Percentiles rank a stretch among this genome's conserved stretches.
These are phyloP conservation scores for Solea senegalensis DNA, from an alignment of 2,113 vertebrate genomes.

Conservation along the genomic window DNA sequence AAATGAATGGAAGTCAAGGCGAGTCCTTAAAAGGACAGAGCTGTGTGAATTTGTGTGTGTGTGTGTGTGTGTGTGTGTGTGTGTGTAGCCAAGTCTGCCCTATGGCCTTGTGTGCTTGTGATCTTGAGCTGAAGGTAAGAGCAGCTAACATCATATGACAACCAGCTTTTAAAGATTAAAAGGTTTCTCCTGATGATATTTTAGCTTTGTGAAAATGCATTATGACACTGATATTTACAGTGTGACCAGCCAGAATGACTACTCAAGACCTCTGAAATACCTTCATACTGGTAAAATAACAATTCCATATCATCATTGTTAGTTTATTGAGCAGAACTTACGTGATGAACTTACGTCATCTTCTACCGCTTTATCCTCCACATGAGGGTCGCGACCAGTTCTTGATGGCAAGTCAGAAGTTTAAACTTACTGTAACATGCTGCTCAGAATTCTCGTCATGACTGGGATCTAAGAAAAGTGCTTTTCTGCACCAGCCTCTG, in stretches of 20 bases:
- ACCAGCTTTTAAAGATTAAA: slow-evolving; percentile 3
- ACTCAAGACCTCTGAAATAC: not conserved
- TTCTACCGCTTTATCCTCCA: too few relatives aligned
- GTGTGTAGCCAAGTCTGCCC: not conserved
- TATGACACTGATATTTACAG: not conserved
- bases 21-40: too few relatives aligned
- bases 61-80: not conserved
- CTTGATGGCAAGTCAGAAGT: too few relatives aligned
- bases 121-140: not conserved
- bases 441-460: too few relatives aligned
- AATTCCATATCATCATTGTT: not conserved
- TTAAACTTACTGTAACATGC: too few relatives aligned
- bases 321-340: too few relatives aligned
- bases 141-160: not conserved
- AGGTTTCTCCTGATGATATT: not conserved
- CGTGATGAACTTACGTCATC: too few relatives aligned
- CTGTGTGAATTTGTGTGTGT: not conserved
- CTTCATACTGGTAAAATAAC: not conserved
- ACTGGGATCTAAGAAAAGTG: not conserved
- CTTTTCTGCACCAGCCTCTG: not conserved
- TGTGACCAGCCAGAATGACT: not conserved
- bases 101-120: not conserved
- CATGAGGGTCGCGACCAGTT: too few relatives aligned
- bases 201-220: not conserved
- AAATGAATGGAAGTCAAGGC: too few relatives aligned